Conservation (phyloP, 1,140 invertebrate species). For the Lasioglossum baleicum region DNA sequence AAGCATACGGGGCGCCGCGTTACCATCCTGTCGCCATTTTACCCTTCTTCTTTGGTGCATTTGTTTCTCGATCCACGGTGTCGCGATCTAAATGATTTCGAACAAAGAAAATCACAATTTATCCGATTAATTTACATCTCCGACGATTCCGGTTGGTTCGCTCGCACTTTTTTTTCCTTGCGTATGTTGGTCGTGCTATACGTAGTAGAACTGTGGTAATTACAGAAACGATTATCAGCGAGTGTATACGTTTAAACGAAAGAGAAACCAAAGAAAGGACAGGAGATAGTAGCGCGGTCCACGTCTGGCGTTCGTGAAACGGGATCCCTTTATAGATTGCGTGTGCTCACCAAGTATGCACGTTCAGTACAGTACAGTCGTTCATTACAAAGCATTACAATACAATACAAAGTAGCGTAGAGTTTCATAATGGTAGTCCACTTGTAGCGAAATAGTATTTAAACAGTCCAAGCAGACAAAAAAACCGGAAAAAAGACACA, state of each 20-base stretch:
- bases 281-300: slow-evolving; percentile 16
- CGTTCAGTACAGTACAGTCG: slow-evolving; percentile 68
- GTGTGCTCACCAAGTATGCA: slow-evolving; percentile 68
- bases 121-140: too few relatives aligned
- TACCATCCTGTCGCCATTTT: background rate
- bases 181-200: too few relatives aligned
- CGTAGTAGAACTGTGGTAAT: too few relatives aligned
- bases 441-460: slow-evolving; percentile 77
- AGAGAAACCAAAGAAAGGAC: too few relatives aligned
- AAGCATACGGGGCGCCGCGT: slow-evolving; percentile 38
- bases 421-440: slow-evolving; percentile 76
- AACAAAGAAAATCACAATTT: too few relatives aligned
- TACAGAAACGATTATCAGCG: background rate
- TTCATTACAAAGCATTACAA: slow-evolving; percentile 72
- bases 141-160: too few relatives aligned
- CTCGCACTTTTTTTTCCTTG: too few relatives aligned
- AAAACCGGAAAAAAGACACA: slow-evolving; percentile 62
- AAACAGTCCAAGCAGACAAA: slow-evolving; percentile 57
- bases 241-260: background rate
- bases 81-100: too few relatives aligned
- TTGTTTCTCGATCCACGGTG: background rate
- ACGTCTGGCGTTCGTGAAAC: slow-evolving; percentile 52
- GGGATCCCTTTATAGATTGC: slow-evolving; percentile 65
- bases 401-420: slow-evolving; percentile 78
- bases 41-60: background rate